Evolutionary conservation across 1,140 invertebrate species (phyloP), one percentile per base, ranked within the genome.

Genomic region (Neuroterus valhalla): DNA sequence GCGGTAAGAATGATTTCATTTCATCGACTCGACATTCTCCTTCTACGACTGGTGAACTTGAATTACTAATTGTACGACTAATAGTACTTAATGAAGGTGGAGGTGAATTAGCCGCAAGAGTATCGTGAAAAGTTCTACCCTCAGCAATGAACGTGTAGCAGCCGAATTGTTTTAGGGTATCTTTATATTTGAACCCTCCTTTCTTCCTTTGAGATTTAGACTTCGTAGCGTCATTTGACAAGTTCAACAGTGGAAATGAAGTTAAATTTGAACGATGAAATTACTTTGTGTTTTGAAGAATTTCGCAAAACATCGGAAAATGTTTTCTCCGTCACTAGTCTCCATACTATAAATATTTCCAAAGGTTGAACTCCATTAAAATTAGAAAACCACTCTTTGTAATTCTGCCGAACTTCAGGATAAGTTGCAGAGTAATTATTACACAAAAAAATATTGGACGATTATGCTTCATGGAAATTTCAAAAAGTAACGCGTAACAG

Each of bases 1-100:
- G 11, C 70, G 38, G 46, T 43, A 76, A 66, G 70, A 75, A 78
- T 23, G n/a, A 12, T 42, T 75, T 73, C 21, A 75, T 31, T 43
- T 72, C 52, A 50, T 74, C 50, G 21, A 66, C 44, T 69, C 77
- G 8, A 71, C 68, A 75, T 70, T 62, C 23, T 4, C 77, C 77
- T 66, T 78, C 72, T 14, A 45, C 10, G 2, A 45, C 15, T 2
- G 15, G 2, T 11, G 44, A 45, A 14, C 15, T 45, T 3, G 44
- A 45, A 14, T 45, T 3, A 12, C 2, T 45, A 12, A 45, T 45
- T 5, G 44, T 45, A 45, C 44, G 44, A 45, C 44, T 45, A 12
- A 45, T 45, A 14, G 3, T 45, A 15, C 44, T 45, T 12, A 45
- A 45, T 5, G 44, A 45, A 10, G 44, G 44, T 14, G 15, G 44